These are phyloP conservation scores for Drosophila truncata DNA, from an alignment of 1,140 invertebrate species.

Conservation along the genomic window DNA sequence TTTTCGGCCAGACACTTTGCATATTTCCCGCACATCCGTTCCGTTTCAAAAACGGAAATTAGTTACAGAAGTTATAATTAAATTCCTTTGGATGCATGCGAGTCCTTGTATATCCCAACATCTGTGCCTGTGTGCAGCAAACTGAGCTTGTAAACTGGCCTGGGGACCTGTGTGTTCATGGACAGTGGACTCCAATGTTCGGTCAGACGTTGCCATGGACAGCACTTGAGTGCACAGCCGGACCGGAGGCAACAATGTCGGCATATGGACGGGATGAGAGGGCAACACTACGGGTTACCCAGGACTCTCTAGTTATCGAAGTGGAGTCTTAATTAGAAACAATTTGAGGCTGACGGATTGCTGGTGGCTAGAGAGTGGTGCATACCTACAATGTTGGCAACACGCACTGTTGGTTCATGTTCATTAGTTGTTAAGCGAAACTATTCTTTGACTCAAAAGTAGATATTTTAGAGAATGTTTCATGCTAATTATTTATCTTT, in stretches of 20 bases:
- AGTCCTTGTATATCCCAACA: neutral
- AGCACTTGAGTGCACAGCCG: conserved; percentile 55
- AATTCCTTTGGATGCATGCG: conserved; percentile 66
- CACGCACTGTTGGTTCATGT: conserved; percentile 50
- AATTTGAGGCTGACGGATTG: conserved; percentile 78
- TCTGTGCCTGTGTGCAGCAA: conserved; percentile 50
- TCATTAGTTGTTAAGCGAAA: conserved; percentile 24
- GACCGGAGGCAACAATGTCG: neutral
- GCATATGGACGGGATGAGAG: conserved; percentile 1
- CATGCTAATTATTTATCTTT: neutral
- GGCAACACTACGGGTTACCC: conserved; percentile 13
- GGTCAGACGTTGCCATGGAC: conserved; percentile 21
- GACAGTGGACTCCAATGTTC: neutral
- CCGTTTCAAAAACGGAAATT: conserved; percentile 78
- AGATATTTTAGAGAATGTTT: neutral
- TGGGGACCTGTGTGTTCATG: conserved; percentile 46
- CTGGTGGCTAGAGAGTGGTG: conserved; percentile 25
- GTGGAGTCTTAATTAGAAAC: conserved; percentile 75
- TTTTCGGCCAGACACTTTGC: conserved; percentile 56
- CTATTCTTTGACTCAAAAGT: neutral
- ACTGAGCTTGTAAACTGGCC: conserved; percentile 72
- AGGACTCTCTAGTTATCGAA: conserved; percentile 20
- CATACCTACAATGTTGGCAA: conserved; percentile 10
- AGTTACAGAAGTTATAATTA: conserved; percentile 82
- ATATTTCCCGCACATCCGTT: conserved; percentile 58